Evolutionary conservation across 2,888 invertebrate genomes (phyloP), one percentile per base, ranked within the genome.

Genomic region (Idaea dimidiata): DNA sequence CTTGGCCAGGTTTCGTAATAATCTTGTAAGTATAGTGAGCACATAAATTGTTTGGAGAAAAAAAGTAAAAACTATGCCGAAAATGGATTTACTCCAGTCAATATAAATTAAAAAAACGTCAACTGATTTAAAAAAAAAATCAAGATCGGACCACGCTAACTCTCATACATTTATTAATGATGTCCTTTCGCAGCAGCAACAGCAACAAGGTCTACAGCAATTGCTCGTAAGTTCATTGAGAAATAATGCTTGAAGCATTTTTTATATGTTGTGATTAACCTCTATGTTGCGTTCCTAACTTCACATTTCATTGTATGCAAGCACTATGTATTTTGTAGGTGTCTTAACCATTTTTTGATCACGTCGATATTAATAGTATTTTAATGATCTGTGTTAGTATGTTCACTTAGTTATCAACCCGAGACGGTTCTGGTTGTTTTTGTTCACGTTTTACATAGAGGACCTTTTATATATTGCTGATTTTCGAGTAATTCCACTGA

Each of bases 121-220:
- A 8, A 8, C 0, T 6, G 43, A 43, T 43, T 33, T 32, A 32
- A 32, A 32, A 43, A 3, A 43, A 43, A 43, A 43, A 43, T 7
- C 43, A 43, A 43, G 43, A 43, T 14, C 43, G 10, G 43, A 43
- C 43, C 14, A 43, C 14, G 2, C 43, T 14, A 14, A 8, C 43
- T 43, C 43, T 43, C 14, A 43, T 43, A 43, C 43, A 43, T 43
- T 60, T 54, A 53, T 62, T 66, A 57, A 60, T 43, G 43, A 43
- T 8, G 14, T 43, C 61, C 62, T 62, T 72, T 68, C 73, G 64
- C 73, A 97, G 97, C 97, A 97, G 95, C 97, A 97, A 93, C 97
- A 97, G 93, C 97, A 97, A 93, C 97, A 97, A 91, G 97, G 97
- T 90, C 95, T 97, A 79, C 97, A 97, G 91, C 97, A 97, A 93